Evolutionary conservation across 2,888 invertebrate species (phyloP).

Genomic region (Linhomoeus sp.): DNA sequence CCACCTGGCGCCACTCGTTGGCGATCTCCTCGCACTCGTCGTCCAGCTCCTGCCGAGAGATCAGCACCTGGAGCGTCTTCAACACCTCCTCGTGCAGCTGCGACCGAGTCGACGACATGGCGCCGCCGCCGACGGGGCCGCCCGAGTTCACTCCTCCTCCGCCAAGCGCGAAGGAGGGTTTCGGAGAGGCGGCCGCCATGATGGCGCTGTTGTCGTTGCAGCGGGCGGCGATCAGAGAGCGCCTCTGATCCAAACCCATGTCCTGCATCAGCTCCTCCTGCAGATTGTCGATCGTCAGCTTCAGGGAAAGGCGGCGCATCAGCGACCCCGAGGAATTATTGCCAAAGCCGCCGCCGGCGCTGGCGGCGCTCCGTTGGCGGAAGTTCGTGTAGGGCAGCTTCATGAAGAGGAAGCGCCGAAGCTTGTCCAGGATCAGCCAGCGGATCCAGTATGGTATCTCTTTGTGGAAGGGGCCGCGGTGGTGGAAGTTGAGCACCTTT

Average conservation of each 20-base stretch:
- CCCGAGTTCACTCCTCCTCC: background rate
- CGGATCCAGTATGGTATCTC: constrained; percentile 35
- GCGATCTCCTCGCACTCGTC: constrained; percentile 32
- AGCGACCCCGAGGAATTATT: constrained; percentile 7
- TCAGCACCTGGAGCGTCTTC: constrained; percentile 31
- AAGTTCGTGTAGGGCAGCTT: constrained; percentile 8
- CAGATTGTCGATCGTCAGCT: constrained; percentile 25
- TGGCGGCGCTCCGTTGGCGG: background rate
- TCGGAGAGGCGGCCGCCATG: background rate
- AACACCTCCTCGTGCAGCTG: constrained; percentile 10
- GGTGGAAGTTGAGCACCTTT: constrained; percentile 38
- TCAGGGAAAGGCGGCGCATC: constrained; percentile 25
- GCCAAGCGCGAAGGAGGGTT: background rate
- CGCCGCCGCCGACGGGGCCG: background rate
- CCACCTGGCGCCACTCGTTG: constrained; percentile 39
- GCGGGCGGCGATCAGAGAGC: too few species aligned
- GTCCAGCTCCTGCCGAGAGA: constrained; percentile 33
- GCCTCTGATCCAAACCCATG: background rate
- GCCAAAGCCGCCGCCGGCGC: background rate
- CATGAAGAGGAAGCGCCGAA: constrained; percentile 14
- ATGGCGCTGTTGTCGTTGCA: too few species aligned
- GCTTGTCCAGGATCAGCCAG: constrained; percentile 19
- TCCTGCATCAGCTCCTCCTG: background rate
- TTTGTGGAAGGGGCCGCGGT: constrained; percentile 35
- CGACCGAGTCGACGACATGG: constrained; percentile 1